These are phyloP conservation scores for Cathartes aura DNA, from an alignment of 2,113 vertebrate genomes.

Conservation along the genomic window DNA sequence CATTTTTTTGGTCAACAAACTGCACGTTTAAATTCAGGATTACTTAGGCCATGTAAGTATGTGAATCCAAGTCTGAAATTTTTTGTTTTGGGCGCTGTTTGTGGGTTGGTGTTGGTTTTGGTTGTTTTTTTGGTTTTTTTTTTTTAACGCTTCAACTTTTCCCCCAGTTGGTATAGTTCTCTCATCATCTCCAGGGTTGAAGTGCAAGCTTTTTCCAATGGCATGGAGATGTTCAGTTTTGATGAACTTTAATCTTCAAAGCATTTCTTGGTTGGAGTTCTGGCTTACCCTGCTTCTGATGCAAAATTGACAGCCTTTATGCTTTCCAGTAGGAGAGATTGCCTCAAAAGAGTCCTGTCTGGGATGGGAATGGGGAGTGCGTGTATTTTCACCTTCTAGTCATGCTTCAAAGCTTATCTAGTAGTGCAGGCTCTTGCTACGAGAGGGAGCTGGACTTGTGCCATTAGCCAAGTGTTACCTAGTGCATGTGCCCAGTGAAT, in stretches of 20 bases:
- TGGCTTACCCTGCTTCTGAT: background rate
- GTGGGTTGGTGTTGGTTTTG: background rate
- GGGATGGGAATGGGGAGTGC: background rate
- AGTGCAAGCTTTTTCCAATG: background rate
- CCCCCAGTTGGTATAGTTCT: background rate
- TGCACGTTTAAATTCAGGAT: background rate
- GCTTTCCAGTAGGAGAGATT: background rate
- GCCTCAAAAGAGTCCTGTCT: background rate
- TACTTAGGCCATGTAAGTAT: background rate
- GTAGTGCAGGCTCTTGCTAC: background rate
- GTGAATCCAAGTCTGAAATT: background rate
- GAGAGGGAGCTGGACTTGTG: background rate
- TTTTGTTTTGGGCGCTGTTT: background rate
- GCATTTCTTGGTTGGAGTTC: background rate
- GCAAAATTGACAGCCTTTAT: background rate
- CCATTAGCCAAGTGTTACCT: background rate
- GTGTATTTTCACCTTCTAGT: background rate
- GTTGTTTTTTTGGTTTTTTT: background rate
- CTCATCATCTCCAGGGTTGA: background rate
- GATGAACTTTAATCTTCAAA: background rate
- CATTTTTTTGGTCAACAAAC: background rate
- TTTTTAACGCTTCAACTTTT: background rate
- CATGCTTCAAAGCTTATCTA: background rate
- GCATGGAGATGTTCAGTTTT: background rate
- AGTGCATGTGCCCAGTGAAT: background rate